phyloP scores from a whole-genome alignment of 2,888 invertebrate species.

The Drosophila buzzatii region DNA sequence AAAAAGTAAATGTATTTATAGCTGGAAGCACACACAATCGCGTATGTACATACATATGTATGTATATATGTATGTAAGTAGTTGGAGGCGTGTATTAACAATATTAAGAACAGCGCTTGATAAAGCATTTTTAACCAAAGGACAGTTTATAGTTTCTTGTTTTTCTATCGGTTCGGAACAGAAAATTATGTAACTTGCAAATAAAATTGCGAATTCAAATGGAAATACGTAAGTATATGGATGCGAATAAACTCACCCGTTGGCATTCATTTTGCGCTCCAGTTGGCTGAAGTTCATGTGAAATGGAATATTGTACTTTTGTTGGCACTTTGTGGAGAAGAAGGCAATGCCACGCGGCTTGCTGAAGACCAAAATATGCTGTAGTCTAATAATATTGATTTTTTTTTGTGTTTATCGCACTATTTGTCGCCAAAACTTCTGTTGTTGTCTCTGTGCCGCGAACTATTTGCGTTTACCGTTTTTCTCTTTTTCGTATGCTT shows the following conservation, averaged over 20 bases:
- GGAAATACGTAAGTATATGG: slow-evolving; percentile 2
- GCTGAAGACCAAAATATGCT: slow-evolving; percentile 2
- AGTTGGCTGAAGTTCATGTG: slow-evolving; percentile 19
- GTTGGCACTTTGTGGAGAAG: slow-evolving; percentile 5
- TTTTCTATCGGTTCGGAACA: slow-evolving; percentile 11
- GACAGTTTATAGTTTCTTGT: slow-evolving; percentile 24
- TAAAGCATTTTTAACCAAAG: slow-evolving; percentile 23
- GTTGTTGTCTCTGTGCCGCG: neutral
- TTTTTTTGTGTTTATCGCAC: slow-evolving; percentile 1
- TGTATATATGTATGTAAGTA: no score
- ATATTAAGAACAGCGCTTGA: slow-evolving; percentile 7
- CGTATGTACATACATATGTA: neutral
- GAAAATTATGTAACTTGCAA: slow-evolving; percentile 70
- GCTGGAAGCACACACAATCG: neutral
- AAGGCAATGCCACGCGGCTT: slow-evolving; percentile 37
- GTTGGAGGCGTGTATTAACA: neutral
- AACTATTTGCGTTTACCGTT: neutral
- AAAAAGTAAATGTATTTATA: slow-evolving; percentile 50
- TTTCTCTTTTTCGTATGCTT: neutral
- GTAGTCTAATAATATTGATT: slow-evolving; percentile 24
- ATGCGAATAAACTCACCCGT: slow-evolving; percentile 54
- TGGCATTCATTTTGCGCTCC: slow-evolving; percentile 56
- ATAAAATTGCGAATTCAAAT: slow-evolving; percentile 11
- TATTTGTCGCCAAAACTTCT: neutral
- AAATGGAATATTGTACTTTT: slow-evolving; percentile 18